phyloP scores from a whole-genome alignment of 1,140 invertebrate species.

The Drosophila aff. region DNA sequence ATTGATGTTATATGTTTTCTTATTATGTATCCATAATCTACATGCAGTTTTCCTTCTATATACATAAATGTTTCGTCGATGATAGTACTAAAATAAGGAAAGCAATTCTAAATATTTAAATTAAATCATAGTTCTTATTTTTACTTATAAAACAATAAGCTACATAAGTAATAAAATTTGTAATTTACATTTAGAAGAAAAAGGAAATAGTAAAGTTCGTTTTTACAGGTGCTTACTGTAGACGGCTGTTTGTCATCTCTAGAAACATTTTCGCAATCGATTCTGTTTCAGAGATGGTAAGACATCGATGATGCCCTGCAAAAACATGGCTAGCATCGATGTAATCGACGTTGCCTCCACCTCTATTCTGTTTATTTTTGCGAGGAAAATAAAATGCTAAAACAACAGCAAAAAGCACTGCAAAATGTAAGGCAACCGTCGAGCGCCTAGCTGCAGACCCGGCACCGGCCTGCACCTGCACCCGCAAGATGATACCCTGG shows the following conservation, averaged over 20 bases:
- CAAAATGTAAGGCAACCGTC: conserved; percentile 28
- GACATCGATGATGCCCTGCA: neutral
- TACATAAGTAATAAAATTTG: no score
- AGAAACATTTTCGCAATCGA: conserved; percentile 15
- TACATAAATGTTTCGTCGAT: no score
- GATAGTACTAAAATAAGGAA: no score
- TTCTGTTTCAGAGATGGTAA: conserved; percentile 38
- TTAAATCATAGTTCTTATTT: no score
- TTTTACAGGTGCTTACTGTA: neutral
- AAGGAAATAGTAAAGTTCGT: neutral
- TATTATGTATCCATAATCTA: no score
- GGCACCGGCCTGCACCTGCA: conserved; percentile 6
- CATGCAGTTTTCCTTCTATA: no score
- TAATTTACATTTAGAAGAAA: neutral
- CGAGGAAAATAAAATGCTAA: conserved; percentile 11
- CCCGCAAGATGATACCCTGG: conserved; percentile 81
- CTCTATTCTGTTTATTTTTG: conserved; percentile 61
- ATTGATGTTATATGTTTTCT: no score
- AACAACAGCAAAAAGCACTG: conserved; percentile 27
- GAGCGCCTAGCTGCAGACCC: conserved; percentile 50
- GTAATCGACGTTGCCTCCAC: neutral
- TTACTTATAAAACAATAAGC: no score
- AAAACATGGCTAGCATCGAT: neutral
- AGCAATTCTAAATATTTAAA: no score
- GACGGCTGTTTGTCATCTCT: neutral